Base-by-base conservation (phyloP, 2,113 vertebrate species). In the Orthonyx spaldingii region DNA sequence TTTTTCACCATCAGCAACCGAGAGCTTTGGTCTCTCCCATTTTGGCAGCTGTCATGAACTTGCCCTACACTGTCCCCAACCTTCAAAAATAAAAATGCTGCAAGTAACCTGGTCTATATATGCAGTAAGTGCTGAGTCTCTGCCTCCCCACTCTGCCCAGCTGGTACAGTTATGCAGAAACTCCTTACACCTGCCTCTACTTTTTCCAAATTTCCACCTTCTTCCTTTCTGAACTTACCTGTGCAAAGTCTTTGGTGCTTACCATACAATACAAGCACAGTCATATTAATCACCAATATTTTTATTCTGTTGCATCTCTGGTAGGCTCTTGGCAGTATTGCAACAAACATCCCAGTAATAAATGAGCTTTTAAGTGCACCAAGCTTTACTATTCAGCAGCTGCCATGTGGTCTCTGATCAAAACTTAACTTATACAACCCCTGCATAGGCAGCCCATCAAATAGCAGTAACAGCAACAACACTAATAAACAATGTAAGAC, bases 221-320 rank as follows among this genome's bases (percentile, higher is more conserved):
- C 24, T 81, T 89, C 32, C 49, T 78, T 88, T 92, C 75, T 53
- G 53, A 93, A 86, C n/a, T 75, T 81, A 68, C 60, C 59, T 32
- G 10, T 75, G 72, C 64, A 81, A 93, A 93, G 49, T 52, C 32
- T 90, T 90, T 47, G 63, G 56, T 56, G 56, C 84, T n/a, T n/a
- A n/a, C n/a, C n/a, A n/a, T 90, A 77, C 76, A 95, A 86, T 52
- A 84, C 44, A 81, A 75, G 60, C 68, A 81, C 11, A 61, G 65
- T 84, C 42, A 44, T 55, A 86, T 90, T 84, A 84, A 95, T 75
- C 90, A 96, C 72, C 83, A 93, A 65, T 92, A 78, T 87, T 90
- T 96, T 78, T 49, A 86, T 90, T 93, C 72, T 18, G 8, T 52
- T 39, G 32, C 56, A 75, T 77, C 76, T 93, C 91, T 95, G 65